Percentiles rank a stretch among this genome's conserved stretches.
phyloP scores from a whole-genome alignment of 2,797 vertebrate species.

The Adelosebastes latens region DNA sequence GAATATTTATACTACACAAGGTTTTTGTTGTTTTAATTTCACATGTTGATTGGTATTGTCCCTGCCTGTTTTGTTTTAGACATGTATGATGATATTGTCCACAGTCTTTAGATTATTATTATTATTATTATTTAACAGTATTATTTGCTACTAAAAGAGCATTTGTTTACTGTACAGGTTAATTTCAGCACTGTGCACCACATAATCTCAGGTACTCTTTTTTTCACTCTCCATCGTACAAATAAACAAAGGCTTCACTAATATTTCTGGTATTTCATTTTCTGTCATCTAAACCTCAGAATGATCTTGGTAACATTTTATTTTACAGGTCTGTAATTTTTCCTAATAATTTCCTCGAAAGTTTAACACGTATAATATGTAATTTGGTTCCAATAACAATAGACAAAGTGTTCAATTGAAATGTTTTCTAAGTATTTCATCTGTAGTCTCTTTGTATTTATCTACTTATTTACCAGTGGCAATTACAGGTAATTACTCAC shows the following conservation, averaged over 20 bases:
- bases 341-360: neutral
- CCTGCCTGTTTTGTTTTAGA: neutral
- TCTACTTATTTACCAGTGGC: too few species aligned
- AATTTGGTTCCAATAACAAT: neutral
- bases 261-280: neutral
- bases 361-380: neutral
- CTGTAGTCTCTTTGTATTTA: too few species aligned
- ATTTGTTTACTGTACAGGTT: constrained; percentile 36
- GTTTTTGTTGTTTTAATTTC: constrained; percentile 12
- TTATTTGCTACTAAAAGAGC: constrained; percentile 17
- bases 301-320: neutral
- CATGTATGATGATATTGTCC: neutral
- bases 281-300: neutral
- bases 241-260: constrained; percentile 46
- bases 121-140: neutral
- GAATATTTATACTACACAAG: constrained; percentile 60
- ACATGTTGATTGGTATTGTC: constrained; percentile 1
- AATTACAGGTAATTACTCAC: too few species aligned
- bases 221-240: neutral
- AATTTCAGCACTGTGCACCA: constrained; percentile 41
- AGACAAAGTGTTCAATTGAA: neutral
- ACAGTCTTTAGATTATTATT: neutral
- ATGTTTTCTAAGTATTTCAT: neutral
- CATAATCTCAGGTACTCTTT: constrained; percentile 67
- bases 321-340: neutral